Base-by-base conservation (phyloP, 2,797 vertebrate species). In the Eutrigla gurnardus region DNA sequence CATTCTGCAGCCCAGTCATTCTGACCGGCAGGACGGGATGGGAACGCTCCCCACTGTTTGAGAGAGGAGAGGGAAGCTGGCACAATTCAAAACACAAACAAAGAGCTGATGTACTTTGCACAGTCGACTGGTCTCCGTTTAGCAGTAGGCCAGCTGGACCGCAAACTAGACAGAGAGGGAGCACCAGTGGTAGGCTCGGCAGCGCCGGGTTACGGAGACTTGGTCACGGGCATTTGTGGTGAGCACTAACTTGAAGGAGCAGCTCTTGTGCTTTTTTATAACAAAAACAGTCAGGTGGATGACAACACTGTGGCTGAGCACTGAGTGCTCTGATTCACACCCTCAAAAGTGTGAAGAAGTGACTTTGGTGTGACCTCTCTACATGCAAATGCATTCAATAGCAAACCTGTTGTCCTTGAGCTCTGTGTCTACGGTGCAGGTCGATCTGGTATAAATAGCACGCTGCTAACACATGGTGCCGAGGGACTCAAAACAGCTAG, bases 371-470 rank as follows among this genome's bases (percentile, higher is more conserved):
- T 54, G 60, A 79, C 59, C 64, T 25, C 39, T 70, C 64, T 47
- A 12, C 63, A 78, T 61, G 63, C 42, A 8, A 65, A 78, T 61
- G 65, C 60, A 64, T 75, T 25, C 33, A 59, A 77, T 42, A 73
- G 40, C 67, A 72, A 77, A 81, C 66, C 83, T 88, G 77, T 81
- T 86, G 81, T 87, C 67, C 83, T 67, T 76, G 55, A 77, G 68
- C 62, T 59, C 25, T 17, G 63, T 88, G 84, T 73, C 64, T 71
- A 52, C 64, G 78, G 69, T 40, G 81, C 73, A 85, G 90, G 88
- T 89, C 89, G 90, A 55, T 80, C 74, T 52, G 78, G 77, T 94
- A 92, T 94, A 93, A 94, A 94, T 95, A 94, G 86, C 65, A 69
- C 25, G 40, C 70, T 83, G 84, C 87, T 83, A 87, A 91, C 88